These are phyloP conservation scores for Melipona bicolor DNA, from an alignment of 2,888 invertebrate species.

Conservation along the genomic window DNA sequence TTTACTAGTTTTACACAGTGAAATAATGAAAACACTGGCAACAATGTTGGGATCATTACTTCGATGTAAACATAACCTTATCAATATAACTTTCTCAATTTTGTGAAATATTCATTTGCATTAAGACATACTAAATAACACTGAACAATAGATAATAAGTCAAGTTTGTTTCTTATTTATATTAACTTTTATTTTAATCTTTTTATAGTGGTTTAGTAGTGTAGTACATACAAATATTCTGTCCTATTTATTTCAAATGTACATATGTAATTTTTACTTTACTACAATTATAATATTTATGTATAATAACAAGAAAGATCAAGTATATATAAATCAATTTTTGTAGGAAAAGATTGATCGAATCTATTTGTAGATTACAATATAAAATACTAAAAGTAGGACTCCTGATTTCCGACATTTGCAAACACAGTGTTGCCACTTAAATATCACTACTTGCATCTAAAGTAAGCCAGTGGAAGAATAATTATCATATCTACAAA, in stretches of 20 bases:
- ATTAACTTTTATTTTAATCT: background rate
- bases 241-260: background rate
- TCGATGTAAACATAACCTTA: background rate
- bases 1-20: background rate
- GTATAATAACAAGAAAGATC: background rate
- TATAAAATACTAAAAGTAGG: background rate
- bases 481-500: background rate
- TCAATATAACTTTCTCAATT: background rate
- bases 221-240: background rate
- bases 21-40: background rate
- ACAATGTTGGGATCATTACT: background rate
- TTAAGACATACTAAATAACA: background rate
- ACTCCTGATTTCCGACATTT: background rate
- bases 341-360: background rate
- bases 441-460: background rate
- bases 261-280: background rate
- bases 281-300: background rate
- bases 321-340: background rate
- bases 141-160: background rate
- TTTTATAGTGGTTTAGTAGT: background rate
- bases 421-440: background rate
- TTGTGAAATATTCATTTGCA: background rate
- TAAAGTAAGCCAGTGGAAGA: too few relatives aligned
- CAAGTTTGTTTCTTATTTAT: background rate
- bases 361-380: background rate